Evolutionary conservation across 1,140 invertebrate genomes (phyloP), one percentile per base, ranked within the genome.

Genomic region (Aradophagus sp.): DNA sequence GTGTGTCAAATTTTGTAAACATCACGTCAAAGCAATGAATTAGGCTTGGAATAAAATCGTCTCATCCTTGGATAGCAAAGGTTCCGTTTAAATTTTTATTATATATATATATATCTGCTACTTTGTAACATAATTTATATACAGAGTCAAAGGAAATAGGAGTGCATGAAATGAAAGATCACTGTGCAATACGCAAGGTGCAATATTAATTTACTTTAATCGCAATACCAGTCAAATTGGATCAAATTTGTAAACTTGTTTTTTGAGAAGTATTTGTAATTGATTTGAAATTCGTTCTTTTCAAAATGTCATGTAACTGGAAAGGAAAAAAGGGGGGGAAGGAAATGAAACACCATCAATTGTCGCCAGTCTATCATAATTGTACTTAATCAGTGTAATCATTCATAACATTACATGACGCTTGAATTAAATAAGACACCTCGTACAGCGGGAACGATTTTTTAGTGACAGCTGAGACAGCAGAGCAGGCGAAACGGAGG

Each of bases 391-490:
- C 48, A 61, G n/a, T 70, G 58, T 63, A 58, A 34, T 70, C 67
- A 63, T 70, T 52, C 58, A 70, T 70, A 63, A 70, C 67, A 70
- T 56, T 58, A 62, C 58, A 70, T 70, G 67, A 66, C 58, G 52
- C 75, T 81, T 83, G 26, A 53, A 68, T 68, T 79, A 84, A 82
- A 80, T 77, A 80, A 77, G 74, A 80, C 77, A 84, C 76, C 77
- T 84, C 77, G 83, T 86, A 86, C 83, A 86, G 81, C 81, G 82
- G 79, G 79, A 83, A 83, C 78, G 78, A 84, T 85, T 81, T 86
- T 86, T 84, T 85, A 86, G 84, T 84, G 82, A 85, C 82, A 76
- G 80, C 84, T 63, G 84, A 85, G 75, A 79, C 80, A 63, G 82
- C 82, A 73, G 83, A 85, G 73, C 84, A 86, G 73, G 79, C 83